phyloP scores from a whole-genome alignment of 92 coral and sea anemone species.

The Actinostola sp. region DNA sequence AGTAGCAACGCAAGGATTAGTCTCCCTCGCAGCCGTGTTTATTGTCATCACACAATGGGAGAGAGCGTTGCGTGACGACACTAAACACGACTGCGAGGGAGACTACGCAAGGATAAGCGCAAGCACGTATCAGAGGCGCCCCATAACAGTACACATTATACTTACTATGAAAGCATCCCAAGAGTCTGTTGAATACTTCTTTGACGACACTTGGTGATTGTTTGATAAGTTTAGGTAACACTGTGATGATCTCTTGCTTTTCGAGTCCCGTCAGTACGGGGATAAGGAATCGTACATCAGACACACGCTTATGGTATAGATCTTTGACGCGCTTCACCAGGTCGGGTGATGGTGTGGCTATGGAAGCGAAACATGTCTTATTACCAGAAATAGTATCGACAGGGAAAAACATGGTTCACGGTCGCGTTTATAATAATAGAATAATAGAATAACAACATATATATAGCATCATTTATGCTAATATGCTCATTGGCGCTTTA shows the following conservation, averaged over 20 bases:
- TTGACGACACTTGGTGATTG: conserved; percentile 99
- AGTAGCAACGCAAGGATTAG: too few relatives aligned
- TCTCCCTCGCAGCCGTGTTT: too few relatives aligned
- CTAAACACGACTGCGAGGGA: too few relatives aligned
- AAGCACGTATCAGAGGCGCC: too few relatives aligned
- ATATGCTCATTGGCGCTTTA: too few relatives aligned
- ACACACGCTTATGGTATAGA: conserved; percentile 95
- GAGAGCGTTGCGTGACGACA: too few relatives aligned
- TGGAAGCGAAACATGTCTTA: not conserved
- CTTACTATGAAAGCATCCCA: conserved; percentile 97
- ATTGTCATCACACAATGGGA: too few relatives aligned
- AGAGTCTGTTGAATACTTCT: conserved; percentile 93
- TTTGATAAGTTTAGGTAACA: conserved; percentile 94
- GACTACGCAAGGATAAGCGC: too few relatives aligned
- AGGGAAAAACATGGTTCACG: not conserved
- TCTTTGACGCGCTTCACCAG: conserved; percentile 95
- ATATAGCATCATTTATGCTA: too few relatives aligned
- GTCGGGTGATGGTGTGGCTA: conserved; percentile 92
- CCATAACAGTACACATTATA: too few relatives aligned
- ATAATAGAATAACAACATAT: too few relatives aligned
- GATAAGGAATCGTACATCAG: conserved; percentile 96
- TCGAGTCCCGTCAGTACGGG: conserved; percentile 96
- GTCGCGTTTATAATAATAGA: too few relatives aligned
- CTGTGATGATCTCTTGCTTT: conserved; percentile 94
- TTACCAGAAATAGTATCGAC: not conserved